Evolutionary conservation across 2,797 vertebrate genomes (phyloP).

Genomic region (Peromyscus melanophrys): DNA sequence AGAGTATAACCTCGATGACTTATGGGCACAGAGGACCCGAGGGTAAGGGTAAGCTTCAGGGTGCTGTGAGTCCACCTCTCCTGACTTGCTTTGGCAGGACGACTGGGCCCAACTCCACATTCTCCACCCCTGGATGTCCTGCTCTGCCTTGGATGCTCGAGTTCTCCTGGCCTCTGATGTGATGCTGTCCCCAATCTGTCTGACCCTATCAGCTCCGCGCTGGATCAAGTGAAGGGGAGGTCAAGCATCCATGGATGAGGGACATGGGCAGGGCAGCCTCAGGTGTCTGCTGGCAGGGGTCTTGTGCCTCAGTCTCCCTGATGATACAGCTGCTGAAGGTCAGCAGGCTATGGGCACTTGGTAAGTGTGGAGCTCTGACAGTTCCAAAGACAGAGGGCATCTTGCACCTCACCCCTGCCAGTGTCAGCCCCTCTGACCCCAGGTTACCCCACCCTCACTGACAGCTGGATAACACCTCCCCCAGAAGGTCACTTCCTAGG

Average conservation of each 20-base stretch:
- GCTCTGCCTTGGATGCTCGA: neutral
- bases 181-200: neutral
- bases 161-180: neutral
- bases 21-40: neutral
- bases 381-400: neutral
- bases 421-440: too few relatives aligned
- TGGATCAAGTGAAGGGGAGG: neutral
- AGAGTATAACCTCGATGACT: neutral
- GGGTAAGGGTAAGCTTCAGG: neutral
- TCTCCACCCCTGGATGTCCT: too few relatives aligned
- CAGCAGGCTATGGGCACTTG: neutral
- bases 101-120: fast-evolving
- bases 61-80: fast-evolving
- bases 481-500: neutral
- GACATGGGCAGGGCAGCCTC: neutral
- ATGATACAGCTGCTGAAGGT: neutral
- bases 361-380: neutral
- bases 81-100: neutral
- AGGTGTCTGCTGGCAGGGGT: too few relatives aligned
- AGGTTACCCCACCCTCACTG: too few relatives aligned
- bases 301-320: neutral
- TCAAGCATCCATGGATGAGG: neutral
- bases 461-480: neutral
- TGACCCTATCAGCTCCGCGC: neutral
- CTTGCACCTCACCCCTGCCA: neutral